A percentile compares a stretch with the other conserved stretches of the same genome.
Conservation (phyloP, 2,113 vertebrate genomes). For the cattle (Bos taurus) region ARS-UCD2.0 NC_037334.1:45523501-45524000, state of each 20-base stretch:
- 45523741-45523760: not conserved
- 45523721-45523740: not conserved
- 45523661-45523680: not conserved
- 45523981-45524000: too few species aligned
- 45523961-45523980: not conserved
- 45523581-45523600: not conserved
- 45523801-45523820: not conserved
- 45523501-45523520: not conserved
- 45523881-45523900: not conserved
- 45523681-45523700: not conserved
- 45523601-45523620: not conserved
- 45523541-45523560: conserved; percentile 1
- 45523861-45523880: not conserved
- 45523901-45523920: not conserved
- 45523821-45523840: not conserved
- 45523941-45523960: not conserved
- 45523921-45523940: not conserved
- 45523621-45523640: not conserved
- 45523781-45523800: not conserved
- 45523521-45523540: not conserved
- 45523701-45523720: not conserved
- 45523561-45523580: not conserved
- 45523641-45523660: not conserved
- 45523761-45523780: not conserved
- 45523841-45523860: not conserved